A percentile compares a stretch with the other conserved stretches of the same genome.
Conservation (phyloP, 2,797 vertebrate genomes). For the Scyliorhinus canicula region DNA sequence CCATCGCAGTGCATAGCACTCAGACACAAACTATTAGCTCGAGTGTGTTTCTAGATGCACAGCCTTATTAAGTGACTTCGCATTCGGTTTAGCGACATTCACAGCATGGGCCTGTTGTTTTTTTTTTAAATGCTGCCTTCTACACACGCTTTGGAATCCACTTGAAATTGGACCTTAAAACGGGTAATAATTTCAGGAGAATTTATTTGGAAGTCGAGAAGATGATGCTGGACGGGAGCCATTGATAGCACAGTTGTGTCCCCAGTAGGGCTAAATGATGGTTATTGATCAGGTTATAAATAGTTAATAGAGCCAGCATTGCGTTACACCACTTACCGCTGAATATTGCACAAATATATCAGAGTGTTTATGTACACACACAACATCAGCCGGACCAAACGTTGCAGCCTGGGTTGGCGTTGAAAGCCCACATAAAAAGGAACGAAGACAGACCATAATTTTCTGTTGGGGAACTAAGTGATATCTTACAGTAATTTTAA, state of each 20-base stretch:
- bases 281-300: constrained; percentile 54
- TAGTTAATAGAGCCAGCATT: constrained; percentile 53
- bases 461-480: background rate
- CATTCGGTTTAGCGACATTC: background rate
- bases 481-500: background rate
- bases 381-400: background rate
- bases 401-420: too few species aligned
- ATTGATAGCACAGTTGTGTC: constrained; percentile 46
- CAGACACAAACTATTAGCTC: background rate
- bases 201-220: background rate
- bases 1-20: background rate
- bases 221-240: constrained; percentile 39
- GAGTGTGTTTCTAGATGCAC: background rate
- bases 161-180: background rate
- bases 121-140: background rate
- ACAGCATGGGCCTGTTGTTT: background rate
- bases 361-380: constrained; percentile 36
- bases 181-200: constrained; percentile 1
- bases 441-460: background rate
- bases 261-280: constrained; percentile 49
- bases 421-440: constrained; percentile 20
- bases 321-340: constrained; percentile 47
- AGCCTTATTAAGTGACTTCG: background rate
- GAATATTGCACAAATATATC: constrained; percentile 49
- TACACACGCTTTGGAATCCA: background rate